Evolutionary conservation across 2,888 invertebrate species (phyloP).

Genomic region (Xylota sylvarum): DNA sequence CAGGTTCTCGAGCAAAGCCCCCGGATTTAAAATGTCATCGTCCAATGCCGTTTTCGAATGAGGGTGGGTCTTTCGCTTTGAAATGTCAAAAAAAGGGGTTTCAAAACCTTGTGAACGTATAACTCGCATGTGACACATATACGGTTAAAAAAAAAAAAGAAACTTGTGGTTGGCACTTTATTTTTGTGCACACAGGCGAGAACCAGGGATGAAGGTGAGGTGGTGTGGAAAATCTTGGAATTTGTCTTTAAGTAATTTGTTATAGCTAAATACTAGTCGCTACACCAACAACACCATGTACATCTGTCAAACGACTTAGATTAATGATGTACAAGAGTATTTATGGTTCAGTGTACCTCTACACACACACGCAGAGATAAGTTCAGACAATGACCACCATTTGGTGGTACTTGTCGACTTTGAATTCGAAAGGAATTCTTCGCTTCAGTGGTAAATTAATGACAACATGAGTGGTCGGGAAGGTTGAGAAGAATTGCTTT

Average conservation of each 20-base stretch:
- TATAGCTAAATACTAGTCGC: slow-evolving; percentile 45
- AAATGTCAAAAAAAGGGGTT: slow-evolving; percentile 34
- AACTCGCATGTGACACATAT: slow-evolving; percentile 7
- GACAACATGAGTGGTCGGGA: slow-evolving; percentile 46
- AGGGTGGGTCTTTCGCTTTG: slow-evolving; percentile 12
- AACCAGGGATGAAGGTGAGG: background rate
- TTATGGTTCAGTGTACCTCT: slow-evolving; percentile 41
- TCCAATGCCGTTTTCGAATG: slow-evolving; percentile 27
- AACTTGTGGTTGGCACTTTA: slow-evolving; percentile 12
- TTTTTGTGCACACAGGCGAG: slow-evolving; percentile 1
- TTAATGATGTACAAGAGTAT: slow-evolving; percentile 67
- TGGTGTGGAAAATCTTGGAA: slow-evolving; percentile 30
- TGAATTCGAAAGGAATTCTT: slow-evolving; percentile 53
- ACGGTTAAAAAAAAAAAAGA: background rate
- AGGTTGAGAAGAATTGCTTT: slow-evolving; percentile 11
- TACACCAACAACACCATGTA: slow-evolving; percentile 43
- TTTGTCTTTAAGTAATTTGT: slow-evolving; percentile 58
- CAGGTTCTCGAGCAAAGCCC: slow-evolving; percentile 25
- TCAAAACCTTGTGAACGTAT: no score
- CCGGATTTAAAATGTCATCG: slow-evolving; percentile 58
- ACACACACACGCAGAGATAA: background rate
- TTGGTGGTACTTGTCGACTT: slow-evolving; percentile 23
- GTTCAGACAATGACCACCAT: slow-evolving; percentile 45
- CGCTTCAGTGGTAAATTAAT: slow-evolving; percentile 60
- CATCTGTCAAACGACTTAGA: slow-evolving; percentile 66